Base-by-base conservation (phyloP, 2,888 invertebrate genomes). In the Apotomis betuletana region DNA sequence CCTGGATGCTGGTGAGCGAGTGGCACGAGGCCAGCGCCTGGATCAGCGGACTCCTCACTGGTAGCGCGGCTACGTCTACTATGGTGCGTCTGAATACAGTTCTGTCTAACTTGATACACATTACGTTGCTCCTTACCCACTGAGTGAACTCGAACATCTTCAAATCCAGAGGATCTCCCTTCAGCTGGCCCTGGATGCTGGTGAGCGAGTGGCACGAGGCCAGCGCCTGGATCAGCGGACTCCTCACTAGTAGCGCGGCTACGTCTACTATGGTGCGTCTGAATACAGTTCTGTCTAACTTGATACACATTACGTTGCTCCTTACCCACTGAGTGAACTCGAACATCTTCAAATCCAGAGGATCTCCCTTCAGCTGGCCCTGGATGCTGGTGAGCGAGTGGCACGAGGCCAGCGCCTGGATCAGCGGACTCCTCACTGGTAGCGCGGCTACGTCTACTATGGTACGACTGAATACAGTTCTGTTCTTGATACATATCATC, bases 321-420 rank as follows among this genome's bases (percentile, higher is more conserved):
- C 92, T 87, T 85, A 95, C 95, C 97, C 97, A 98, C 80, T 95
- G 95, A 0, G 97, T 97, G 72, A 97, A 96, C 79, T 96, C 95
- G 85, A 98, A 98, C 97, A 98, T 97, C 89, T 96, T 97, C 74
- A 98, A 90, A 84, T 98, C 98, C 68, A 98, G 90, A 0, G 98
- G 98, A 89, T 98, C 98, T 0, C 98, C 98, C 73, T 95, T 95
- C 49, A 98, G 86, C 81, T 96, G 93, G 0, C 96, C 96, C 75
- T 97, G 96, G 73, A 98, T 97, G 78, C 96, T 94, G 0, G 97
- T 97, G 61, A 98, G 93, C 0, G 97, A 97, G 87, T 98, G 98
- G 84, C 97, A 97, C 0, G 96, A 95, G 0, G 97, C 96, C 94
- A 98, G 95, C 3, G 96, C 96, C 83, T 96, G 95, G 69, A 96